phyloP scores from a whole-genome alignment of 2,797 vertebrate genomes.

The Poeciliopsis turneri region DNA sequence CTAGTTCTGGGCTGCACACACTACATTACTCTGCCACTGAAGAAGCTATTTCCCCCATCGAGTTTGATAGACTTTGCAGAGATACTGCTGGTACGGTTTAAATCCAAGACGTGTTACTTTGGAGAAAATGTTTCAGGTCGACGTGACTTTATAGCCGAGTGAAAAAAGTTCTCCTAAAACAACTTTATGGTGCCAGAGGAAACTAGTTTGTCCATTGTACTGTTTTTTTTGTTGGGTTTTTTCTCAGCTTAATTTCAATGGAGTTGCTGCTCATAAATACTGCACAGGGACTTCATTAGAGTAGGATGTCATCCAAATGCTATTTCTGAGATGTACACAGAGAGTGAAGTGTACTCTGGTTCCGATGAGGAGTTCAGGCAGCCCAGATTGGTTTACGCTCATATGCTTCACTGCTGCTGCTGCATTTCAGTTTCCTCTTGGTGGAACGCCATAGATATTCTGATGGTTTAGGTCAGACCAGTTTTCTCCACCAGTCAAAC shows the following conservation, averaged over 20 bases:
- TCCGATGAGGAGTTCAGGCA: neutral
- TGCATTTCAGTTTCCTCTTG: neutral
- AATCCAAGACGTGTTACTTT: constrained; percentile 54
- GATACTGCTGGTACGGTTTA: constrained; percentile 38
- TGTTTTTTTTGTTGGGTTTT: neutral
- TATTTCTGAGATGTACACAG: neutral
- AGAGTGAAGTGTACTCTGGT: neutral
- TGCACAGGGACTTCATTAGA: neutral
- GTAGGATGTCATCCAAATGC: neutral
- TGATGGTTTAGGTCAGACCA: neutral
- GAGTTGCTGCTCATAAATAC: constrained; percentile 11
- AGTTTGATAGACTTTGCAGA: constrained; percentile 55
- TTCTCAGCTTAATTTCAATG: constrained; percentile 1
- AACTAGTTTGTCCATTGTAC: constrained; percentile 13
- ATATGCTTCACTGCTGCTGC: neutral
- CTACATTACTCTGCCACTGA: constrained; percentile 48
- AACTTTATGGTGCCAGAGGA: constrained; percentile 21
- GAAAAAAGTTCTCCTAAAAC: constrained; percentile 40
- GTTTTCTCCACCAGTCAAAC: neutral
- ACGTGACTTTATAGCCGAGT: constrained; percentile 26
- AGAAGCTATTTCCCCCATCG: constrained; percentile 58
- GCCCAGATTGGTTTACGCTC: neutral
- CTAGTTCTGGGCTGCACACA: constrained; percentile 34
- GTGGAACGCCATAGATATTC: neutral
- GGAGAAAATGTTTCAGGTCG: constrained; percentile 30